These are phyloP conservation scores for Sarcoramphus papa DNA, from an alignment of 2,797 vertebrate species.

Conservation along the genomic window DNA sequence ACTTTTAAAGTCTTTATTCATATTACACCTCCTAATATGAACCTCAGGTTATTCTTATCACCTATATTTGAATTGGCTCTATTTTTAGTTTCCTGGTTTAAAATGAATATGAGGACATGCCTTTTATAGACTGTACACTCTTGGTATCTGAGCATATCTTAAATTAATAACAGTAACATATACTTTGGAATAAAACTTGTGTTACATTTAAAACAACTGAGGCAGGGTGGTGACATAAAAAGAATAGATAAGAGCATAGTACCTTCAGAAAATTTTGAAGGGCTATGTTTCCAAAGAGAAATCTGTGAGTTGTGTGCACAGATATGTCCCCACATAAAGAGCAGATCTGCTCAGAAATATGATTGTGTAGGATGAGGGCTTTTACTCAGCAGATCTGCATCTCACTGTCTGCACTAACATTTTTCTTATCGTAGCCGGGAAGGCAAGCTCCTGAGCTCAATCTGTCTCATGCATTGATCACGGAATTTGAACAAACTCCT, in stretches of 20 bases:
- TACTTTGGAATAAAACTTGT: background rate
- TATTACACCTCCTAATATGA: background rate
- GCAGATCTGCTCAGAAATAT: background rate
- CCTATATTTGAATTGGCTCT: background rate
- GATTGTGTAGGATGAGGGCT: background rate
- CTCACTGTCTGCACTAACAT: background rate
- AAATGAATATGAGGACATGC: background rate
- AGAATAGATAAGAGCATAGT: background rate
- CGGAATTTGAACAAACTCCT: background rate
- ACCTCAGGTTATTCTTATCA: background rate
- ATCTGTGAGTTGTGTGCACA: background rate
- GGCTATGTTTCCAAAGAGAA: background rate
- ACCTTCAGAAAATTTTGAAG: background rate
- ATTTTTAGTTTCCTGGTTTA: slow-evolving; percentile 12
- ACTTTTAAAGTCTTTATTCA: background rate
- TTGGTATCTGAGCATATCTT: background rate
- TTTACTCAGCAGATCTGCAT: background rate
- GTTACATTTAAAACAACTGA: background rate
- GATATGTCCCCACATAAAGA: background rate
- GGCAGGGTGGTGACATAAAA: background rate
- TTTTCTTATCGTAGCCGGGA: fast-evolving
- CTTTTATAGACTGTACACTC: background rate
- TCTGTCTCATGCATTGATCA: background rate
- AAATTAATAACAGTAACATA: background rate
- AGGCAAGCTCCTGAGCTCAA: background rate